A percentile compares a stretch with the other conserved stretches of the same genome.
Conservation (phyloP, 2,113 vertebrate genomes). For the Procapra przewalskii region DNA sequence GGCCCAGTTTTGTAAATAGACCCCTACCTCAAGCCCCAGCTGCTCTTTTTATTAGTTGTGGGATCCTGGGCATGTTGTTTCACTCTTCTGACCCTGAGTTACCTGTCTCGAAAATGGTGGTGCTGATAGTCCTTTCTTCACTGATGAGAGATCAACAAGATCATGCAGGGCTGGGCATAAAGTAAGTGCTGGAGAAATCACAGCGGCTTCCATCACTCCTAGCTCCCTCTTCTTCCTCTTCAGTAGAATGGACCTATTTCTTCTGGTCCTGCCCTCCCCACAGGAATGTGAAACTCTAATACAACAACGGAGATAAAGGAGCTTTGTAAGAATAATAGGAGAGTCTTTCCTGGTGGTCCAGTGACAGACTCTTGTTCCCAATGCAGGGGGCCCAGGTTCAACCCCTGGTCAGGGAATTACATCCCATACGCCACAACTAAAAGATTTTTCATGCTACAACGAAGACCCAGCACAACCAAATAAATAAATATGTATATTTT, state of each 20-base stretch:
- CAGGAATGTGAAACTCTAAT: neutral
- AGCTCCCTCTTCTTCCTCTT: neutral
- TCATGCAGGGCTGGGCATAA: neutral
- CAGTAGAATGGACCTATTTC: neutral
- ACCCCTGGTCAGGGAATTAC: neutral
- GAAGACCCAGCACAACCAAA: neutral
- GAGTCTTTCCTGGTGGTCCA: neutral
- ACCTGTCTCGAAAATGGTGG: neutral
- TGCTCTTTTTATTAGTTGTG: neutral
- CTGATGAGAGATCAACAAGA: neutral
- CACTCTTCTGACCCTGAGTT: neutral
- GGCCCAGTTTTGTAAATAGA: neutral
- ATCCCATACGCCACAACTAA: neutral
- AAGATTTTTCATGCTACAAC: neutral
- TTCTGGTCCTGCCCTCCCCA: neutral
- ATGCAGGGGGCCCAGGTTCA: neutral
- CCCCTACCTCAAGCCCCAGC: neutral
- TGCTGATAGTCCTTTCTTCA: no score
- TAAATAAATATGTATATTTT: neutral
- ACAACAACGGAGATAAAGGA: neutral
- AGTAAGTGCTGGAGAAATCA: neutral
- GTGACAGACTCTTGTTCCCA: neutral
- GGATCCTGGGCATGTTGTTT: neutral
- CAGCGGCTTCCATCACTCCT: fast-evolving
- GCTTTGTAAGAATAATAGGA: neutral